Percentiles rank a stretch among this genome's conserved stretches.
phyloP scores from a whole-genome alignment of 2,888 invertebrate genomes.

The Cerceris ruficornis region DNA sequence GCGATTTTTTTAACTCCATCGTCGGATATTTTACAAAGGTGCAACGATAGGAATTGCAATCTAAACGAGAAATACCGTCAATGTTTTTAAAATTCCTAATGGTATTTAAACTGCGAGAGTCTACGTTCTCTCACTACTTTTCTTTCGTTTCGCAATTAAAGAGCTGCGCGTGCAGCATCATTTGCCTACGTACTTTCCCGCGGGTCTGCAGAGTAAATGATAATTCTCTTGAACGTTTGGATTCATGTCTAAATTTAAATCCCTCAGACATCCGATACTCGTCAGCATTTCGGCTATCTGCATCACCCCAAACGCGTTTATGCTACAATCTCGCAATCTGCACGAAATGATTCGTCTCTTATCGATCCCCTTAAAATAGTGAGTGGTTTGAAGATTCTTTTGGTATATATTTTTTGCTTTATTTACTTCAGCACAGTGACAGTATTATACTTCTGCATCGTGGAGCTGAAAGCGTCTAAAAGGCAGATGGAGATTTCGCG shows the following conservation, averaged over 20 bases:
- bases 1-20: constrained; percentile 70
- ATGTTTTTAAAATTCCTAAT: background rate
- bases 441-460: constrained; percentile 59
- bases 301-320: constrained; percentile 72
- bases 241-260: constrained; percentile 78
- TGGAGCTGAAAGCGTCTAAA: constrained; percentile 56
- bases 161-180: background rate
- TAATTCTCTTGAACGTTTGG: constrained; percentile 76
- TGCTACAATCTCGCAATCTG: constrained; percentile 76
- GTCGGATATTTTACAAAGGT: constrained; percentile 76
- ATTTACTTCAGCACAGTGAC: constrained; percentile 64
- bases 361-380: background rate
- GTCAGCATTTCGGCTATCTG: constrained; percentile 70
- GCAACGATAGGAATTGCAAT: constrained; percentile 73
- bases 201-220: constrained; percentile 68
- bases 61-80: constrained; percentile 37
- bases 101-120: background rate
- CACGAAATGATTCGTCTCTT: background rate
- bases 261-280: constrained; percentile 65
- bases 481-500: constrained; percentile 60
- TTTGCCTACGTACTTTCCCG: constrained; percentile 53
- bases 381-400: background rate
- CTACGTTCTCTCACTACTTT: background rate
- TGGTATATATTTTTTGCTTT: background rate
- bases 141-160: background rate